Evolutionary conservation across 2,888 invertebrate genomes (phyloP).

Genomic region (Machimus atricapillus): DNA sequence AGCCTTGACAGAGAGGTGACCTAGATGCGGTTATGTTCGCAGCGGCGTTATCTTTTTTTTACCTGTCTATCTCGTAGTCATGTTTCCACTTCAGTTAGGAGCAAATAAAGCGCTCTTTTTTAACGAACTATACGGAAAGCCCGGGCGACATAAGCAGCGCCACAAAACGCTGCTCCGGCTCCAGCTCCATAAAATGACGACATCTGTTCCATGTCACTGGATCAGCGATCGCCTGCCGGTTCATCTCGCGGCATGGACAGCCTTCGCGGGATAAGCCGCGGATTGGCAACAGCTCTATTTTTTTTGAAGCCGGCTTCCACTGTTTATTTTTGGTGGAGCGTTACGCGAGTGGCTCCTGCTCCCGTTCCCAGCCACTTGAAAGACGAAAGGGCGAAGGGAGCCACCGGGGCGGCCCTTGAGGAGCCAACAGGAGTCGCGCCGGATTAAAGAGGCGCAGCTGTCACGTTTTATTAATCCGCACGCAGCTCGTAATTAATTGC

Average conservation of each 20-base stretch:
- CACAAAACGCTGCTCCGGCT: neutral
- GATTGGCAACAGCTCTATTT: neutral
- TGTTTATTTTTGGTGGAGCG: neutral
- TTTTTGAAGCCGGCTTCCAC: neutral
- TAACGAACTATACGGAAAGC: constrained; percentile 18
- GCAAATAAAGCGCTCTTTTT: neutral
- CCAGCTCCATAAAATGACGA: constrained; percentile 6
- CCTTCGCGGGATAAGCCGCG: neutral
- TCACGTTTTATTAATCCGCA: neutral
- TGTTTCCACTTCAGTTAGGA: constrained; percentile 27
- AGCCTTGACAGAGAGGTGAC: constrained; percentile 40
- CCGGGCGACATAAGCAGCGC: neutral
- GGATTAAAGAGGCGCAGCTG: constrained; percentile 18
- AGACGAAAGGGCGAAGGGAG: neutral
- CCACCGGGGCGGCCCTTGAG: neutral
- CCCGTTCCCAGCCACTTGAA: neutral
- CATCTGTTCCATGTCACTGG: constrained; percentile 33
- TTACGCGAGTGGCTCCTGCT: neutral
- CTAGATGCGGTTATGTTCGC: constrained; percentile 33
- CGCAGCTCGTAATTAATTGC: neutral
- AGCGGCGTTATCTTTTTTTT: neutral
- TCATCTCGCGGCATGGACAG: neutral
- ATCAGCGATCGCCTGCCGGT: neutral
- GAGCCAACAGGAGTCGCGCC: neutral
- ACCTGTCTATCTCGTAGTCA: constrained; percentile 2